phyloP scores from a whole-genome alignment of 2,113 vertebrate genomes.

The Chloropsis hardwickii region DNA sequence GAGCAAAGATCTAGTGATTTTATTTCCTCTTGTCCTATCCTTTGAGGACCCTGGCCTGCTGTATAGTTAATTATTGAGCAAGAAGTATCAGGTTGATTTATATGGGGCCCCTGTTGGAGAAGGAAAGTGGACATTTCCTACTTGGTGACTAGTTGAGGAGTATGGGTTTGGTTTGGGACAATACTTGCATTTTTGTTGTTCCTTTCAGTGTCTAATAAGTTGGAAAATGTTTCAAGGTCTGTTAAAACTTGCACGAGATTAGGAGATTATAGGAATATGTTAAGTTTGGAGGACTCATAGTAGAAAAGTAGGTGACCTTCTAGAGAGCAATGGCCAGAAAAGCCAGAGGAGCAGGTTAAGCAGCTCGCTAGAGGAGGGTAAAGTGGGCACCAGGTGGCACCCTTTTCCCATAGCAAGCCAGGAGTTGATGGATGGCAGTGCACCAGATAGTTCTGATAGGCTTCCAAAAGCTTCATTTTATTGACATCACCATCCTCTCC shows the following conservation, averaged over 20 bases:
- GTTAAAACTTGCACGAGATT: background rate
- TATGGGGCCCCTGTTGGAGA: background rate
- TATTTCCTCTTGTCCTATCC: background rate
- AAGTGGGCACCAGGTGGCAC: slow-evolving; percentile 46
- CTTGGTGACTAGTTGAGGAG: background rate
- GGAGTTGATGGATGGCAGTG: background rate
- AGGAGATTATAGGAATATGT: background rate
- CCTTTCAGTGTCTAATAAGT: background rate
- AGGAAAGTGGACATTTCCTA: background rate
- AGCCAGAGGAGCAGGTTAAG: background rate
- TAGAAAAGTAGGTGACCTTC: background rate
- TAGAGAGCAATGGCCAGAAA: background rate
- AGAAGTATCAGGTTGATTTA: background rate
- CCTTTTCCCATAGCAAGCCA: slow-evolving; percentile 18
- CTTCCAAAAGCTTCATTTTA: background rate
- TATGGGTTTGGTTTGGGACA: background rate
- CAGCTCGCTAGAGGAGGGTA: background rate
- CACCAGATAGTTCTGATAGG: background rate
- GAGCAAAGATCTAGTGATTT: background rate
- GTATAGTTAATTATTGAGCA: background rate
- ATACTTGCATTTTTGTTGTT: background rate
- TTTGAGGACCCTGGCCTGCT: background rate
- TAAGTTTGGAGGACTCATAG: background rate
- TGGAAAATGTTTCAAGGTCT: background rate
- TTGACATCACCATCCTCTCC: background rate